Evolutionary conservation across 2,113 vertebrate species (phyloP).

Genomic region (Callionymus lyra): DNA sequence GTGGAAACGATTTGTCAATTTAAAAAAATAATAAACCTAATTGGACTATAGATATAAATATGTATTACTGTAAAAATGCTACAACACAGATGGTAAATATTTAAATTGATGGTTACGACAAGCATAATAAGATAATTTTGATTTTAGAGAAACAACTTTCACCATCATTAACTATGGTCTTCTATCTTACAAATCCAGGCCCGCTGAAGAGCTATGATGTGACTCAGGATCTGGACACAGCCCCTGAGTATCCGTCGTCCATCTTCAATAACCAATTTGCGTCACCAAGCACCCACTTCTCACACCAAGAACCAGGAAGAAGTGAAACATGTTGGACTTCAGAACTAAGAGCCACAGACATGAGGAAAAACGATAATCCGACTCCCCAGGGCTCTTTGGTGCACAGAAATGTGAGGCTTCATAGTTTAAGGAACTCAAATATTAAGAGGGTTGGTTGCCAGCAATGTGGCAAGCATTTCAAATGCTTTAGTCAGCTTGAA

Average conservation of each 20-base stretch:
- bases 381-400: constrained; percentile 21
- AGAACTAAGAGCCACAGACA: constrained; percentile 14
- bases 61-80: too few relatives aligned
- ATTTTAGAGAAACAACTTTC: too few relatives aligned
- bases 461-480: constrained; percentile 65
- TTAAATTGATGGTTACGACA: too few relatives aligned
- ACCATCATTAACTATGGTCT: too few relatives aligned
- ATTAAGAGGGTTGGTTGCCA: constrained; percentile 59
- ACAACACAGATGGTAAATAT: too few relatives aligned
- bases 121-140: too few relatives aligned
- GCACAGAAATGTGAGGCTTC: constrained; percentile 41
- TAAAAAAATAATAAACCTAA: too few relatives aligned
- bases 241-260: constrained; percentile 18
- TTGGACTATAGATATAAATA: too few relatives aligned
- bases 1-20: too few relatives aligned
- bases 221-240: constrained; percentile 18
- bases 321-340: constrained; percentile 32
- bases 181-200: constrained; percentile 1
- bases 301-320: constrained; percentile 8
- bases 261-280: constrained; percentile 25
- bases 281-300: constrained; percentile 13
- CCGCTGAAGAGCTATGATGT: constrained; percentile 15
- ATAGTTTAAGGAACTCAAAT: constrained; percentile 32
- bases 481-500: constrained; percentile 68
- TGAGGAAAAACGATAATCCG: constrained; percentile 23